Conservation (phyloP, 2,113 vertebrate genomes). For the Serilophus lunatus region DNA sequence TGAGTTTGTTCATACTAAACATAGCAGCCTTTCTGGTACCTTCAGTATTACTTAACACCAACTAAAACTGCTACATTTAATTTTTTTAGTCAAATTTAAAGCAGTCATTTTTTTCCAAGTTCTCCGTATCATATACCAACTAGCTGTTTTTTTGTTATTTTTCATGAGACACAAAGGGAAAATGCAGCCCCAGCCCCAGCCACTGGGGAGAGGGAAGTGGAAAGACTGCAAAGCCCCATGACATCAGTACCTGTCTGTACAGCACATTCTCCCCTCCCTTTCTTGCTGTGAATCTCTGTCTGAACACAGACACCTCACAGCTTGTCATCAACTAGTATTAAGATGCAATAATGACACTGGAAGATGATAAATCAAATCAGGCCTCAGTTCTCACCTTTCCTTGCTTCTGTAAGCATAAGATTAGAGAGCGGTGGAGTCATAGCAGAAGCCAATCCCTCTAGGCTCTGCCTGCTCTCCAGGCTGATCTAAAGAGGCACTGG, state of each 20-base stretch:
- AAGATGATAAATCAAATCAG: background rate
- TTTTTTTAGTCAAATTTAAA: background rate
- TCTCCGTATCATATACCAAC: background rate
- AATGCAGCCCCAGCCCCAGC: background rate
- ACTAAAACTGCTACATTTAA: background rate
- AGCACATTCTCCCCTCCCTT: fast-evolving
- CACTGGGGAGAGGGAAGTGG: background rate
- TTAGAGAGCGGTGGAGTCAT: background rate
- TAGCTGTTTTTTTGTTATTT: background rate
- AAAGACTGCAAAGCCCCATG: background rate
- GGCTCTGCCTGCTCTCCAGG: background rate
- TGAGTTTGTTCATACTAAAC: background rate
- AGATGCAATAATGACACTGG: background rate
- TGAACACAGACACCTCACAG: fast-evolving
- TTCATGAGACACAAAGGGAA: background rate
- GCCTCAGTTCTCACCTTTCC: background rate
- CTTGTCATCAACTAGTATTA: background rate
- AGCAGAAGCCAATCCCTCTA: background rate
- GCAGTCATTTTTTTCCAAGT: background rate
- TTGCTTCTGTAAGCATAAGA: background rate
- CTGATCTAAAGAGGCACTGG: background rate
- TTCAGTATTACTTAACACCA: background rate
- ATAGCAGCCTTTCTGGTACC: background rate
- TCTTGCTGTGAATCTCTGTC: background rate
- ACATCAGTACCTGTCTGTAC: fast-evolving